phyloP scores from a whole-genome alignment of 1,140 invertebrate genomes.

The Pogonus chalceus region DNA sequence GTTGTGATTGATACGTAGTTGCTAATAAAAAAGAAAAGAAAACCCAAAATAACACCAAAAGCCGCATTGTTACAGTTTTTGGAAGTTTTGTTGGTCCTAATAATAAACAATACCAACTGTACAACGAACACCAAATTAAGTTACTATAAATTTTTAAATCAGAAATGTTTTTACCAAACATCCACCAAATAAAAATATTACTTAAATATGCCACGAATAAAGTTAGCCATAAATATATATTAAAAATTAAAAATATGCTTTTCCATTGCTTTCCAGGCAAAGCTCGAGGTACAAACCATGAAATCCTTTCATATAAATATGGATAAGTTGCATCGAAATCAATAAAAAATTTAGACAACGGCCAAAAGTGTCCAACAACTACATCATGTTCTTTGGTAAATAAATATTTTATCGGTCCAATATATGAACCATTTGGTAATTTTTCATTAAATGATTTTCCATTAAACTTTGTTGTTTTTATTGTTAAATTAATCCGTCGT shows the following conservation, averaged over 20 bases:
- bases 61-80: neutral
- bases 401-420: neutral
- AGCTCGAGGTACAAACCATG: neutral
- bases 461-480: neutral
- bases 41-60: neutral
- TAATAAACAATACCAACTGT: neutral
- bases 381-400: neutral
- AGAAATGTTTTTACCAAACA: neutral
- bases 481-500: neutral
- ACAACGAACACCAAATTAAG: neutral
- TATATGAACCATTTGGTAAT: neutral
- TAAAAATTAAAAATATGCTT: neutral
- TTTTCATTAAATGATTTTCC: neutral
- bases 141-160: neutral
- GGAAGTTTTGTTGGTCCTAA: neutral
- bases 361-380: neutral
- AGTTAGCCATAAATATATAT: neutral
- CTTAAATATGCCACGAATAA: neutral
- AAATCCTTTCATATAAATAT: neutral
- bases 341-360: neutral
- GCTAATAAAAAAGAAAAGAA: neutral
- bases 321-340: neutral
- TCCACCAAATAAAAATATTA: neutral
- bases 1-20: neutral
- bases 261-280: neutral